These are phyloP conservation scores for Chrosomus eos DNA, from an alignment of 2,797 vertebrate genomes.

Conservation along the genomic window DNA sequence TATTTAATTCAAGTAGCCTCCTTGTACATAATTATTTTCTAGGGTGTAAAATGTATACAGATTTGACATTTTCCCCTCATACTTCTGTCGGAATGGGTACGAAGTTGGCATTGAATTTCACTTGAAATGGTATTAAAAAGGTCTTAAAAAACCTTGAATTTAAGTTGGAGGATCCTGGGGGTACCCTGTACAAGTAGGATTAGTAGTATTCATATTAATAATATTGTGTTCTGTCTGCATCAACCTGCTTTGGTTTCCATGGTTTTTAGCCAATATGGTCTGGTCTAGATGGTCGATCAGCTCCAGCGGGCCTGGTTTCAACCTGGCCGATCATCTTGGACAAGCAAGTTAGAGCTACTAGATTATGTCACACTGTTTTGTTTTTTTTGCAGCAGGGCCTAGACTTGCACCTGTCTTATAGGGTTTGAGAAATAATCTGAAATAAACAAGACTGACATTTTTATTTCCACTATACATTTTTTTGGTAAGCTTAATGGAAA, in stretches of 20 bases:
- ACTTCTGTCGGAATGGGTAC: no score
- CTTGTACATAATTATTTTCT: no score
- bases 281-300: background rate
- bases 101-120: no score
- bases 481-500: conserved; percentile 29
- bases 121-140: no score
- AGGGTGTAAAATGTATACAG: no score
- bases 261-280: background rate
- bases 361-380: background rate
- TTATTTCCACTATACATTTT: conserved; percentile 1
- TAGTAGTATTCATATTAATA: no score
- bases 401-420: background rate
- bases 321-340: background rate
- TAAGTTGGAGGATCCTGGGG: no score
- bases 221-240: no score
- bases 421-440: background rate
- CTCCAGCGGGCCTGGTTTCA: background rate
- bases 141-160: no score
- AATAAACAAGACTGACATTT: background rate
- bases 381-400: background rate
- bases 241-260: background rate
- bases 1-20: no score
- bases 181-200: no score
- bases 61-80: no score
- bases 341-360: background rate